Evolutionary conservation across 2,113 vertebrate species (phyloP).

Genomic region (Dendrocopos noguchii): DNA sequence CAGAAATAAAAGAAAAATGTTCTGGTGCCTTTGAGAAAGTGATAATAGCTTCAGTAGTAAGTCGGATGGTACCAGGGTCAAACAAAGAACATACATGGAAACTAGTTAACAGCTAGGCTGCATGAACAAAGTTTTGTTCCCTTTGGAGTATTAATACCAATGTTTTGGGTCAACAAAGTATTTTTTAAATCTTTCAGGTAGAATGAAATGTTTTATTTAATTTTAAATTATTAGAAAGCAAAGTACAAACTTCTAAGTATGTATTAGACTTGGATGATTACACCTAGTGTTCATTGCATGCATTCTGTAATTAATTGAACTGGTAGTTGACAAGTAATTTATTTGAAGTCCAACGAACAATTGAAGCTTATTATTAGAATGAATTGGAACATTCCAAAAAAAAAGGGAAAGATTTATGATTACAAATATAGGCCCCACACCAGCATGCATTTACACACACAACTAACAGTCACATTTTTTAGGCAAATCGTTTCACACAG

Average conservation of each 20-base stretch:
- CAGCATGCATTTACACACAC: not conserved
- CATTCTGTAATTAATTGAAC: constrained; percentile 49
- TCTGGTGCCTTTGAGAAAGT: not conserved
- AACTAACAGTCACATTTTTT: not conserved
- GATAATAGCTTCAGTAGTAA: not conserved
- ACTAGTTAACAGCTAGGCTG: not conserved
- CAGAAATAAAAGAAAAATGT: not conserved
- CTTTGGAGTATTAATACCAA: not conserved
- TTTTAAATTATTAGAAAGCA: constrained; percentile 30
- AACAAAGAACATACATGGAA: not conserved
- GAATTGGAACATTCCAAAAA: not conserved
- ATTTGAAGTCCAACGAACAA: constrained; percentile 41
- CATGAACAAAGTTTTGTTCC: not conserved
- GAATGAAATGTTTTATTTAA: constrained; percentile 37
- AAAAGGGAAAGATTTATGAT: not conserved
- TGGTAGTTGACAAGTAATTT: constrained; percentile 57
- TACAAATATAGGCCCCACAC: not conserved
- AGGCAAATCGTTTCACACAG: not conserved
- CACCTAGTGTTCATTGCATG: not conserved
- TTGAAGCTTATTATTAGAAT: constrained; percentile 35
- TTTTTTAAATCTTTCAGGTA: not conserved
- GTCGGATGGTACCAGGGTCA: not conserved
- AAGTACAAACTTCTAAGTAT: constrained; percentile 12
- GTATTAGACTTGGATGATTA: constrained; percentile 43
- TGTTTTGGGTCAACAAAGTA: not conserved